These are phyloP conservation scores for Polypterus bichir DNA, from an alignment of 2,113 vertebrate species.

Conservation along the genomic window DNA sequence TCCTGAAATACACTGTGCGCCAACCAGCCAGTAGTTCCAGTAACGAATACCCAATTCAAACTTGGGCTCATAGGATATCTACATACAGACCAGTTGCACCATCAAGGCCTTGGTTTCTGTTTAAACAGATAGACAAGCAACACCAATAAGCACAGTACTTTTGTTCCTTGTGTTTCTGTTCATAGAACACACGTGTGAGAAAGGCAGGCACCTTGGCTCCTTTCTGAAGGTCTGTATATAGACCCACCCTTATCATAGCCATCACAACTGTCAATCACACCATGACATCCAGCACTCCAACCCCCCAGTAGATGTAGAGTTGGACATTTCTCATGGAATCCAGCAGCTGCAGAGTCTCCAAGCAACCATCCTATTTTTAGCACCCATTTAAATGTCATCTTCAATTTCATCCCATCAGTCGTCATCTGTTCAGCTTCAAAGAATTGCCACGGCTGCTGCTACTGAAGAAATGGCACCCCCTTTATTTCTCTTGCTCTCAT, in stretches of 20 bases:
- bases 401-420: constrained; percentile 30
- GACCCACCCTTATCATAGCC: too few relatives aligned
- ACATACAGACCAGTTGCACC: too few relatives aligned
- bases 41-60: too few relatives aligned
- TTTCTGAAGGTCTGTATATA: too few relatives aligned
- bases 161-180: too few relatives aligned
- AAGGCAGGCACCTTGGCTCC: too few relatives aligned
- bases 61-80: too few relatives aligned
- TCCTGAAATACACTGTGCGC: too few relatives aligned
- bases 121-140: background rate
- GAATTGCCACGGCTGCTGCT: background rate
- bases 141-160: too few relatives aligned
- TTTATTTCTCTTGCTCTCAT: background rate
- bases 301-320: constrained; percentile 17
- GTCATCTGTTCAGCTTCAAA: constrained; percentile 24
- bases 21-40: too few relatives aligned
- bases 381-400: constrained; percentile 36
- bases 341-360: constrained; percentile 30
- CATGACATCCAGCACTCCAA: constrained; percentile 13
- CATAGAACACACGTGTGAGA: too few relatives aligned
- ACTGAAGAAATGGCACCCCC: background rate
- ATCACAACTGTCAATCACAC: too few relatives aligned
- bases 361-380: constrained; percentile 45
- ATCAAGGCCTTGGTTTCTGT: background rate
- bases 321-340: constrained; percentile 35